Evolutionary conservation across 2,797 vertebrate species (phyloP).

Genomic region (Microchirus variegatus): DNA sequence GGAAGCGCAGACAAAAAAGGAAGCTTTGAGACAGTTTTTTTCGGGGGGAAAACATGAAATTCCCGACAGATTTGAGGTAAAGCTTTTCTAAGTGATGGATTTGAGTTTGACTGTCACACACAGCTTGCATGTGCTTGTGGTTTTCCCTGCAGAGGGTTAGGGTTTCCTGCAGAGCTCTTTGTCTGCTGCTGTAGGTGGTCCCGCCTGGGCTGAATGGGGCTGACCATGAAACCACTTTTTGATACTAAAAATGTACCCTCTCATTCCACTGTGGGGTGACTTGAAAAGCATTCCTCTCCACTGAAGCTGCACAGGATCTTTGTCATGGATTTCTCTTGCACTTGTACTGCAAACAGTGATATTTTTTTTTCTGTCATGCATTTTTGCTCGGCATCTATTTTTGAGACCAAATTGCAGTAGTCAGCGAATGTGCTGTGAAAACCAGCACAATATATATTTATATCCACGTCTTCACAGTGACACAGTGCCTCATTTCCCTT

Average conservation of each 20-base stretch:
- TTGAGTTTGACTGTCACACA: neutral
- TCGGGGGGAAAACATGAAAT: neutral
- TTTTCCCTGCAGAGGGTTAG: neutral
- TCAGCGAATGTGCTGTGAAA: neutral
- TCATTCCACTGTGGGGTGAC: neutral
- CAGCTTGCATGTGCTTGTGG: neutral
- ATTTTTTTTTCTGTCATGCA: too few species aligned
- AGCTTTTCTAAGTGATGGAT: conserved; percentile 5
- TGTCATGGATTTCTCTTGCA: neutral
- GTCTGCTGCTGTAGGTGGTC: conserved; percentile 54
- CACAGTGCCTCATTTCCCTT: neutral
- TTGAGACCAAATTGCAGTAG: neutral
- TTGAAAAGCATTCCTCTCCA: conserved; percentile 6
- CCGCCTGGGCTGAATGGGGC: conserved; percentile 19
- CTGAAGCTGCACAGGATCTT: conserved; percentile 9
- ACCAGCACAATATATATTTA: neutral
- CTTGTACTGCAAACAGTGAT: neutral
- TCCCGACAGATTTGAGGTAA: neutral
- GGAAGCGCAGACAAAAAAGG: conserved; percentile 6
- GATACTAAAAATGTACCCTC: conserved; percentile 26
- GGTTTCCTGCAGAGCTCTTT: conserved; percentile 27
- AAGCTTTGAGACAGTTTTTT: too few species aligned
- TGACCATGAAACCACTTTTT: conserved; percentile 38
- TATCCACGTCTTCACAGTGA: neutral
- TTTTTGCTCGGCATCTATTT: neutral